Conservation (phyloP, 2,113 vertebrate species). For the Cochlearius cochlearius region DNA sequence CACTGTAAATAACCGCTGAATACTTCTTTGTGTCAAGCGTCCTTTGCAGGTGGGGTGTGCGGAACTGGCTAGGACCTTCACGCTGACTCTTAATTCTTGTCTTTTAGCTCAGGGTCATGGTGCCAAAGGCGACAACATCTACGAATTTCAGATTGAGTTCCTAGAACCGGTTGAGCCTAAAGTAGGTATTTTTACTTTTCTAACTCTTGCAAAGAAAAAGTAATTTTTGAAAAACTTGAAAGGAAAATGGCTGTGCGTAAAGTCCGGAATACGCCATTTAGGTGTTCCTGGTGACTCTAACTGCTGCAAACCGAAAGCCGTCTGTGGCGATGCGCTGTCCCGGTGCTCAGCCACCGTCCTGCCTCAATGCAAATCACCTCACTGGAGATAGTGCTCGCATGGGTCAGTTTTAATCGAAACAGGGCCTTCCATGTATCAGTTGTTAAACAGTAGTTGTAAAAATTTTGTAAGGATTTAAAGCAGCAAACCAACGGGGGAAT, state of each 20-base stretch:
- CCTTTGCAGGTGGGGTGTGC: neutral
- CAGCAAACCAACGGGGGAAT: neutral
- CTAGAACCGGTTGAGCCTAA: conserved; percentile 84
- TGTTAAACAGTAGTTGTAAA: neutral
- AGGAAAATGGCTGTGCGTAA: neutral
- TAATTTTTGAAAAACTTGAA: neutral
- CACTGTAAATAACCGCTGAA: neutral
- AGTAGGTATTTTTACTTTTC: conserved; percentile 68
- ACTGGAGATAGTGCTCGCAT: fast-evolving
- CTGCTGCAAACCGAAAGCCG: neutral
- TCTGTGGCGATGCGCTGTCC: neutral
- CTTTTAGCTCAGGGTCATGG: conserved; percentile 88
- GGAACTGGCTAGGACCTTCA: neutral
- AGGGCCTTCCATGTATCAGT: neutral
- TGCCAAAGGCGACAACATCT: conserved; percentile 92
- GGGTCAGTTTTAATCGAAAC: neutral
- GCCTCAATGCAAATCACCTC: neutral
- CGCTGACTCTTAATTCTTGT: neutral
- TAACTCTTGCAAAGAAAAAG: neutral
- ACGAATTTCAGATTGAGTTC: conserved; percentile 90
- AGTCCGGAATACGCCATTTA: neutral
- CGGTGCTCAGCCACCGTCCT: neutral
- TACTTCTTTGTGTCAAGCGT: neutral
- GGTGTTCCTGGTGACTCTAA: neutral
- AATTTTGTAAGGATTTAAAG: neutral